Percentiles rank a stretch among this genome's conserved stretches.
These are phyloP conservation scores for Tokudaia muenninki DNA, from an alignment of 2,797 vertebrate species.

Conservation along the genomic window DNA sequence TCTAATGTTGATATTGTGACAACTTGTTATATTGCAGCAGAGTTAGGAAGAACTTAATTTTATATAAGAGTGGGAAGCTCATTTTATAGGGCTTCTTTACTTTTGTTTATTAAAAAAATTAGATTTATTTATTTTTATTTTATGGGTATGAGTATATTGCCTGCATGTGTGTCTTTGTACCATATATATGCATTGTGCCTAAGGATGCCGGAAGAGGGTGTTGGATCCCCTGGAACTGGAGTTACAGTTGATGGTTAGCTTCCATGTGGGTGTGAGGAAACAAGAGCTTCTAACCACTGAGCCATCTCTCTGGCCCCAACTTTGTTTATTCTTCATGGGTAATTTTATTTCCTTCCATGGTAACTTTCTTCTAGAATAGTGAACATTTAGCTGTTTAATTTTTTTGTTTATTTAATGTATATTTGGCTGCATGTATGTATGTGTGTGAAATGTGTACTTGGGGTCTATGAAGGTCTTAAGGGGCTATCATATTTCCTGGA, in stretches of 20 bases:
- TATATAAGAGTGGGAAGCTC: background rate
- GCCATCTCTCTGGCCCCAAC: background rate
- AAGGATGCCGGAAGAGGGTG: background rate
- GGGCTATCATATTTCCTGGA: background rate
- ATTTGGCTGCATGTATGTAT: background rate
- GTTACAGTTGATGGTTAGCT: background rate
- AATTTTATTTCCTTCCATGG: conserved; percentile 55
- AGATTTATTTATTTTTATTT: background rate
- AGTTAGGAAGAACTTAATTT: conserved; percentile 33
- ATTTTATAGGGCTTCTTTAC: background rate
- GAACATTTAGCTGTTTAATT: background rate
- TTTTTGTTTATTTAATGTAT: background rate
- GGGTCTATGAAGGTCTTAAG: background rate
- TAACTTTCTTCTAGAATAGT: conserved; percentile 45
- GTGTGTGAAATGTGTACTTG: background rate
- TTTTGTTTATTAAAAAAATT: background rate
- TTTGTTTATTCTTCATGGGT: background rate
- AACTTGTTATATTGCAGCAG: background rate
- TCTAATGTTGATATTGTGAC: background rate
- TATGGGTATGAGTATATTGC: background rate
- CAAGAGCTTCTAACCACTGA: background rate
- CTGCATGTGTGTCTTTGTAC: no score
- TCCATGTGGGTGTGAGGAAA: background rate
- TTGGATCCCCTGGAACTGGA: background rate
- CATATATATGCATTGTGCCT: background rate